These are phyloP conservation scores for Phthorimaea operculella DNA, from an alignment of 1,140 invertebrate genomes.

Conservation along the genomic window DNA sequence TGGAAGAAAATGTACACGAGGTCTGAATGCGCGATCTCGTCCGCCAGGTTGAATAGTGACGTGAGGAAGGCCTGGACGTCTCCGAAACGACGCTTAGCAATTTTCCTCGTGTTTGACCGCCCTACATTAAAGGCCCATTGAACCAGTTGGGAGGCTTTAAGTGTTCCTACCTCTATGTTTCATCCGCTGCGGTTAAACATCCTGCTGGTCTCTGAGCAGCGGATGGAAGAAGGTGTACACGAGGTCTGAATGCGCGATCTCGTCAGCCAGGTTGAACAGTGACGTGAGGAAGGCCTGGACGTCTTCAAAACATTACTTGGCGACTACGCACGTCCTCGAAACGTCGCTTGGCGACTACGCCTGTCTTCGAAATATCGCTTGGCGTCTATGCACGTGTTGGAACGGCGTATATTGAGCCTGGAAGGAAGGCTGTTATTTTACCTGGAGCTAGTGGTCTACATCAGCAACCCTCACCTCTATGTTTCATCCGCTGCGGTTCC, in stretches of 20 bases:
- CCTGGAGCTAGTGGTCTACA: too few relatives aligned
- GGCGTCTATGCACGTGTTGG: slow-evolving; percentile 95
- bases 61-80: slow-evolving; percentile 92
- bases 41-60: slow-evolving; percentile 86
- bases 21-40: slow-evolving; percentile 95
- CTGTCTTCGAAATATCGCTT: too few relatives aligned
- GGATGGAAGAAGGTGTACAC: slow-evolving; percentile 99
- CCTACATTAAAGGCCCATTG: slow-evolving; percentile 91
- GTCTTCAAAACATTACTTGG: too few relatives aligned
- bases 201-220: slow-evolving; percentile 89
- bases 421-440: too few relatives aligned
- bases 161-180: slow-evolving; percentile 69
- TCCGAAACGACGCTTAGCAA: slow-evolving; percentile 88
- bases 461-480: too few relatives aligned
- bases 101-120: slow-evolving; percentile 90
- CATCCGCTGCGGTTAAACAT: slow-evolving; percentile 70
- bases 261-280: slow-evolving; percentile 87
- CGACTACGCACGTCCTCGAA: too few relatives aligned
- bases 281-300: slow-evolving; percentile 90
- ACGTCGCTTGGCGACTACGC: slow-evolving; percentile 92
- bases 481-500: too few relatives aligned
- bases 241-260: slow-evolving; percentile 95
- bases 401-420: slow-evolving; percentile 86
- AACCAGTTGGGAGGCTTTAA: slow-evolving; percentile 80
- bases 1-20: slow-evolving; percentile 99